Conservation (phyloP, 2,888 invertebrate species). For the Cordilura impudica region DNA sequence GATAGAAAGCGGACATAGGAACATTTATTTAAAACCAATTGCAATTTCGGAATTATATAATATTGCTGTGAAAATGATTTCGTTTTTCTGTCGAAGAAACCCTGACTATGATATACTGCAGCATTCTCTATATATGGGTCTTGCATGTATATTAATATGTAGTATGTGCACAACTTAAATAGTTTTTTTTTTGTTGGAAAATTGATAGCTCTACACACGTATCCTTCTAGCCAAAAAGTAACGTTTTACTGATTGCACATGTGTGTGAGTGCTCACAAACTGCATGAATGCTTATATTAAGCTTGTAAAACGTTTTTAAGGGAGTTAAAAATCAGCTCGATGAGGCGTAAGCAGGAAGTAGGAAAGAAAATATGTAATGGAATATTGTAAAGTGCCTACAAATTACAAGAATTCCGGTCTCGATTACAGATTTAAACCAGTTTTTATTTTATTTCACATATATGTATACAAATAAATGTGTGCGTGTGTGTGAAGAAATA, state of each 20-base stretch:
- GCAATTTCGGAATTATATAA: too few relatives aligned
- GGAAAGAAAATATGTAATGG: not conserved
- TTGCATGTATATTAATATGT: not conserved
- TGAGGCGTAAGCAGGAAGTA: slow-evolving; percentile 6
- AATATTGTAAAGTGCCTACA: slow-evolving; percentile 62
- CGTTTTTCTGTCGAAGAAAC: too few relatives aligned
- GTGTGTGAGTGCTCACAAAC: not conserved
- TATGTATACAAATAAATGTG: not conserved
- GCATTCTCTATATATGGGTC: too few relatives aligned
- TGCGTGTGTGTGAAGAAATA: not conserved
- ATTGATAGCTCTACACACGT: slow-evolving; percentile 46
- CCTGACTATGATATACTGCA: too few relatives aligned
- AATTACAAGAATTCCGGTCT: slow-evolving; percentile 64
- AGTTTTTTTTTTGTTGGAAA: not conserved
- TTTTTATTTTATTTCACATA: not conserved
- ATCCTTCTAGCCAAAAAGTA: not conserved
- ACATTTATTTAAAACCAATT: too few relatives aligned
- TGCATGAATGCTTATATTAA: not conserved
- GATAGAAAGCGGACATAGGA: too few relatives aligned
- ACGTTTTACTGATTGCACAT: not conserved
- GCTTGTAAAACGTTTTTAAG: not conserved
- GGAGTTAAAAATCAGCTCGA: not conserved
- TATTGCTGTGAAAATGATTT: too few relatives aligned
- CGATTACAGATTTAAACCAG: slow-evolving; percentile 56
- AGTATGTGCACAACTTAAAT: not conserved